Conservation (phyloP, 2,113 vertebrate genomes). For the Eptatretus burgeri region DNA sequence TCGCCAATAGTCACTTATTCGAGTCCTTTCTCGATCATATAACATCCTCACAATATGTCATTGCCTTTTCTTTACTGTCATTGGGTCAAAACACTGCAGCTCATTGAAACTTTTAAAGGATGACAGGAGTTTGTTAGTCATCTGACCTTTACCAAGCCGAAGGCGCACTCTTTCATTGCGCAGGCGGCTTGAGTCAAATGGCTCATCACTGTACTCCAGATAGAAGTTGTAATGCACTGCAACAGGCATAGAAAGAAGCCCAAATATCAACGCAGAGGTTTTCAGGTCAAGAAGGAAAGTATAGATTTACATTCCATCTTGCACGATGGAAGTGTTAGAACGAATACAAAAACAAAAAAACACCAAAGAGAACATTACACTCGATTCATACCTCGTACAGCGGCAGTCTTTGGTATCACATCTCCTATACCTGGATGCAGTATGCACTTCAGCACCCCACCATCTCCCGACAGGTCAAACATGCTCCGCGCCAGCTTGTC, state of each 20-base stretch:
- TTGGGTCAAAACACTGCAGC: too few relatives aligned
- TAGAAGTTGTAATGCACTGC: slow-evolving; percentile 52
- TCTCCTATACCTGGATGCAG: background rate
- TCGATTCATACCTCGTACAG: background rate
- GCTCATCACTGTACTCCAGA: slow-evolving; percentile 30
- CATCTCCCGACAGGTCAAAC: slow-evolving; percentile 5
- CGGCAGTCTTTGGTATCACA: background rate
- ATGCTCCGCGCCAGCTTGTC: background rate
- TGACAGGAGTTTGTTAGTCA: background rate
- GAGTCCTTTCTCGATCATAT: too few relatives aligned
- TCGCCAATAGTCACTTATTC: too few relatives aligned
- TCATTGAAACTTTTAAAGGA: too few relatives aligned
- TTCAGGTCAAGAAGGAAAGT: background rate
- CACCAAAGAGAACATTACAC: background rate
- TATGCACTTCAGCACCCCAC: background rate
- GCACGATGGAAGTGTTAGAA: background rate
- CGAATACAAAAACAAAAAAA: background rate
- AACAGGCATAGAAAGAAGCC: background rate
- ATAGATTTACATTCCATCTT: background rate
- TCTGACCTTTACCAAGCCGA: slow-evolving; percentile 53
- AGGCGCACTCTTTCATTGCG: slow-evolving; percentile 24
- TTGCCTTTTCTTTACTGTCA: too few relatives aligned
- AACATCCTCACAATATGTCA: too few relatives aligned
- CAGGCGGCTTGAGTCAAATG: slow-evolving; percentile 33
- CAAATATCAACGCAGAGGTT: background rate